Evolutionary conservation across 2,888 invertebrate species (phyloP), one percentile per base, ranked within the genome.

Genomic region (Drosophila colorata): DNA sequence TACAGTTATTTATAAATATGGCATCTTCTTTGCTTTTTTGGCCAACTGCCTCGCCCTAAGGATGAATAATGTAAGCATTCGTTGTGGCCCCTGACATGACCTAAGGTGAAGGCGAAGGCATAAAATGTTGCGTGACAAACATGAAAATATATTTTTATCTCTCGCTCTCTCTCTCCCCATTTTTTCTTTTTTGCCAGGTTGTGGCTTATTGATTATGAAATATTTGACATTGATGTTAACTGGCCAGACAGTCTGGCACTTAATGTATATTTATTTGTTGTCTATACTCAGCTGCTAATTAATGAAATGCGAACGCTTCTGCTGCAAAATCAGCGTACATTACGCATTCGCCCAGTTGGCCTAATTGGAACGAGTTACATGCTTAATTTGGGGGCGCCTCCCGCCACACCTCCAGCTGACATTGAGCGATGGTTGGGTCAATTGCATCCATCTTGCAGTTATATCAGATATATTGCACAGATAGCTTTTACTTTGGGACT

Each of bases 1-100:
- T 74, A 80, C 84, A 80, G 82, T 86, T 86, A 83, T 77, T 72
- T 64, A 70, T 81, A 88, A 76, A 81, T 84, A 80, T 88, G 82
- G 78, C 69, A 69, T 72, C 68, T 73, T 66, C 70, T 61, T 44
- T 66, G 68, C 51, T 64, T 49, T 56, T 28, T 16, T 31, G 66
- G 68, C 61, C 69, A 69, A 60, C 74, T 67, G 77, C 64, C 78
- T 61, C 49, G 38, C 49, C 51, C 28, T 44, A 60, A 74, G 63
- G 69, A 72, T 76, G 64, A 69, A 69, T 60, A 33, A 33, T 33
- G 13, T 33, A 33, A 33, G 13, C 4, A 33, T 33, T 33, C 4
- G 33, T 4, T 68, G 41, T n/a, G n/a, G 13, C n/a, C 25, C 52
- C 4, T 14, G 14, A 59, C 23, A 14, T 47, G 33, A 18, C 37